These are phyloP conservation scores for Lydus trimaculatus DNA, from an alignment of 2,888 invertebrate species.

Conservation along the genomic window DNA sequence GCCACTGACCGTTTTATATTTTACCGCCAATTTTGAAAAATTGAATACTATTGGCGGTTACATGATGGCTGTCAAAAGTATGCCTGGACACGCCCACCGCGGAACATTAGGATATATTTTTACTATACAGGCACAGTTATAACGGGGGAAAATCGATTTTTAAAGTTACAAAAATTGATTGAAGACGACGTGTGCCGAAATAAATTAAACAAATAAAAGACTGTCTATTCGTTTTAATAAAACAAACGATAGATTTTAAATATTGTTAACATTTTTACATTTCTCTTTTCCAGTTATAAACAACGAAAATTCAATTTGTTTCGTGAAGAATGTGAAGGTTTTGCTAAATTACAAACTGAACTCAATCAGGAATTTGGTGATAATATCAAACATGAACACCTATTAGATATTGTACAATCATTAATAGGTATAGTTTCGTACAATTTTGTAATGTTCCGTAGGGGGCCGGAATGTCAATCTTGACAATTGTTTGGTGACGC, in stretches of 20 bases:
- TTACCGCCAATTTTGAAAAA: too few relatives aligned
- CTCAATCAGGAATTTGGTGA: constrained; percentile 83
- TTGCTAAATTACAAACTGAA: constrained; percentile 94
- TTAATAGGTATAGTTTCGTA: too few relatives aligned
- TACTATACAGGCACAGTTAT: constrained; percentile 18
- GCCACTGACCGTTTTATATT: too few relatives aligned
- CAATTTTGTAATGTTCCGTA: too few relatives aligned
- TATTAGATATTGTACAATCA: constrained; percentile 90
- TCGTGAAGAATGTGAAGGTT: constrained; percentile 99
- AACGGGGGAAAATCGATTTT: constrained; percentile 10
- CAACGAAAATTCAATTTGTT: constrained; percentile 99
- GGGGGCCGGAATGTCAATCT: too few relatives aligned
- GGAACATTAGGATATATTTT: too few relatives aligned
- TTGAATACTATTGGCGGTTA: too few relatives aligned
- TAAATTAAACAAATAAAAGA: constrained; percentile 28
- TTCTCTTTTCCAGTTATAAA: constrained; percentile 85
- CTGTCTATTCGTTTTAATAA: constrained; percentile 34
- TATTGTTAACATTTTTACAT: constrained; percentile 36
- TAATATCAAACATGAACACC: constrained; percentile 69
- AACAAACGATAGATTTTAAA: constrained; percentile 32
- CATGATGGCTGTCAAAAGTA: too few relatives aligned
- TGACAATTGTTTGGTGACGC: too few relatives aligned
- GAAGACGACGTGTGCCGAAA: constrained; percentile 37
- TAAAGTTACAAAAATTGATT: constrained; percentile 15
- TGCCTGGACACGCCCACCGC: too few relatives aligned